Base-by-base conservation (phyloP, 1,140 invertebrate genomes). In the Aphelenchoides avenae region DNA sequence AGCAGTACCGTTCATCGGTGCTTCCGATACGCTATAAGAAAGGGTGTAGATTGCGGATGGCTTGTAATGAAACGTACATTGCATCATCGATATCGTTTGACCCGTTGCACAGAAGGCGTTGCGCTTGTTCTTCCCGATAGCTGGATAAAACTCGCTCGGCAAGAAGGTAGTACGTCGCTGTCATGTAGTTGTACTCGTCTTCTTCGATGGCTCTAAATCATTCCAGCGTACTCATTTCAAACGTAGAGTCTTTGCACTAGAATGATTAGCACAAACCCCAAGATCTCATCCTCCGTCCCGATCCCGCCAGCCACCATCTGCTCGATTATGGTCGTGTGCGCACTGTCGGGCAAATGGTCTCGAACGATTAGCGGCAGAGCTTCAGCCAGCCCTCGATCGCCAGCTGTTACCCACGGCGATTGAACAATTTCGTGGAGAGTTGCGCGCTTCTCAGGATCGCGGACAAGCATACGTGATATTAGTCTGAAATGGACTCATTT, bases 131-230 rank as follows among this genome's bases (percentile, higher is more conserved):
- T 52, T 70, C 57, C 20, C 73, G 31, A 47, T 73, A 65, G 4
- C 57, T 55, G 5, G 62, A 36, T 7, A 75, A 44, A 22, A 91
- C 89, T 55, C 91, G 81, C 80, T 98, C 94, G 22, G 91, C 92
- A 58, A 98, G 81, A 65, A 98, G 81, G 81, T 91, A 98, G 81
- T 97, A 98, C 27, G 93, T 98, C 26, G 94, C 94, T 29, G 93
- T 95, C 64, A 98, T 88, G 79, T 97, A 90, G 80, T 94, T 93
- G 80, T 98, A 98, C 73, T 91, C 88, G 81, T 95, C 91, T 76
- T 87, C 88, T 73, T 95, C 89, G 59, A 97, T 79, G 50, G 89
- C 87, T 65, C 89, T 91, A n/a, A 62, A 70, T 59, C 15, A 11
- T 36, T 36, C n/a, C n/a, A n/a, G n/a, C n/a, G n/a, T n/a, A n/a